These are phyloP conservation scores for Kryptolebias ocellatus DNA, from an alignment of 2,797 vertebrate species.

Conservation along the genomic window DNA sequence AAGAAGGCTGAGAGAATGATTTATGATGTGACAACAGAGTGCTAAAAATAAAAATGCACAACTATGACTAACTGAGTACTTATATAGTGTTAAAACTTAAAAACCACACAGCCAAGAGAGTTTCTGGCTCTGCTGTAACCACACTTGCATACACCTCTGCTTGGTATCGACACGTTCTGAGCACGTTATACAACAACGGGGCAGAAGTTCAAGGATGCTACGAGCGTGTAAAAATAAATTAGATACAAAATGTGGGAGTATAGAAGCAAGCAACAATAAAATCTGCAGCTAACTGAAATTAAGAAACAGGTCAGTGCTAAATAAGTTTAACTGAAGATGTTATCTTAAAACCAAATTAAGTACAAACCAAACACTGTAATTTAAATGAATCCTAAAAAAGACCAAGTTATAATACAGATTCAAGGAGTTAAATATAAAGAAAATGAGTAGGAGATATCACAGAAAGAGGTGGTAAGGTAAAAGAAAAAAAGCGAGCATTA, in stretches of 20 bases:
- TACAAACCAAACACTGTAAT: no score
- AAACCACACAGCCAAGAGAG: slow-evolving; percentile 7
- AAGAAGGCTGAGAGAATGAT: background rate
- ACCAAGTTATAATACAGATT: slow-evolving; percentile 9
- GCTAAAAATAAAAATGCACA: background rate
- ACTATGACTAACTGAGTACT: background rate
- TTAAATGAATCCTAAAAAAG: slow-evolving; percentile 9
- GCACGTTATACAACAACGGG: slow-evolving; percentile 55
- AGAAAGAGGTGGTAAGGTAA: slow-evolving; percentile 11
- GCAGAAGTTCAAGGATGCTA: slow-evolving; percentile 52
- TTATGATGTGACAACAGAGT: background rate
- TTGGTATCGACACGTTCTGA: slow-evolving; percentile 47
- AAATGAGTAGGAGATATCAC: slow-evolving; percentile 14
- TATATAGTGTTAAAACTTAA: slow-evolving; percentile 20
- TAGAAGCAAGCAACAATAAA: background rate
- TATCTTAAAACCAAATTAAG: background rate
- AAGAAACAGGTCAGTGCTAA: background rate
- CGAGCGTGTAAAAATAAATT: slow-evolving; percentile 28
- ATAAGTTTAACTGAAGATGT: background rate
- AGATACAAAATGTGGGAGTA: slow-evolving; percentile 7
- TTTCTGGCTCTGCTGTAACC: slow-evolving; percentile 33
- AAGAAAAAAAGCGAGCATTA: slow-evolving; percentile 39
- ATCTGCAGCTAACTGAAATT: background rate
- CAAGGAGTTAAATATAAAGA: slow-evolving; percentile 5
- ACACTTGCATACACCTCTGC: slow-evolving; percentile 52